Evolutionary conservation across 2,797 vertebrate species (phyloP), one percentile per base, ranked within the genome.

Genomic region (Poecilia gillii): DNA sequence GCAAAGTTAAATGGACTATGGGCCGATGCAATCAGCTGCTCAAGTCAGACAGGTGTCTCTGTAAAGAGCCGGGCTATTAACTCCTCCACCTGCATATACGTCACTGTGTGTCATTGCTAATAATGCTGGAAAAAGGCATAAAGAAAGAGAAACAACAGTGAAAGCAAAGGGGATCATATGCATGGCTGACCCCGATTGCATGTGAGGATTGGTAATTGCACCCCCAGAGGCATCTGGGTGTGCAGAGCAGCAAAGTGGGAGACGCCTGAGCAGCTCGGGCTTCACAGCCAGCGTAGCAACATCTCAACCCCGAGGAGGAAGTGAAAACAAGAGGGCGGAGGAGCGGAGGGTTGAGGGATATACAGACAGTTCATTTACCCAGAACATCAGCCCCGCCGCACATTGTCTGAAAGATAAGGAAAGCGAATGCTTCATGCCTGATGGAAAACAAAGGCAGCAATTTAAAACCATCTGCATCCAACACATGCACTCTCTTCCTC

Each of bases 391-490:
- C 91, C 80, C 84, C 83, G 85, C 89, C 89, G 89, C 82, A 72
- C 91, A 84, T 85, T 86, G 91, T 90, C 85, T 87, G 89, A 92
- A 83, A 95, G 96, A 96, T 96, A 96, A 96, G 94, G 91, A 62
- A 92, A 92, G 93, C 87, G 93, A 93, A 94, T 91, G 91, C 93
- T 94, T 95, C 93, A 93, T 89, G 92, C 88, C 92, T 94, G 94
- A 95, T 95, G 93, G 95, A 90, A 95, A 96, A 96, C 95, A 96
- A 96, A 96, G 93, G 93, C 93, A 93, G 94, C 95, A 96, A 96
- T 96, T 96, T 96, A 93, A 96, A 95, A 94, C 91, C 95, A 95
- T 96, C 94, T 95, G 93, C 94, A 94, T 95, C 93, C 87, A 91
- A 90, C 92, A 90, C 90, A 89, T 89, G 91, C 91, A 73, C 85